These are phyloP conservation scores for Leptestheria dahalacensis DNA, from an alignment of 1,140 invertebrate species.

Conservation along the genomic window DNA sequence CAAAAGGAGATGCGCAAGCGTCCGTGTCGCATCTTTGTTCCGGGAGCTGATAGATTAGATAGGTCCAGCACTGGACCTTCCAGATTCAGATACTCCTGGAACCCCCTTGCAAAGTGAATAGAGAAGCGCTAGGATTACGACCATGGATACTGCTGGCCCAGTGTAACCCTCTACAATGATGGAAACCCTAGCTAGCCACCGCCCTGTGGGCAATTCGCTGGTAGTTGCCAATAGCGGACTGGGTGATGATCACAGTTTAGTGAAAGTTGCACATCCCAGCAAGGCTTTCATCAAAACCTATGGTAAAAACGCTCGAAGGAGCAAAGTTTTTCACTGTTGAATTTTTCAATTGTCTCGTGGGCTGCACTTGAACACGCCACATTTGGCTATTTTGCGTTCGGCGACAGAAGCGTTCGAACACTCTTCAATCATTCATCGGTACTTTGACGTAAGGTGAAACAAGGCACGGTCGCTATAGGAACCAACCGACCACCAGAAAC, in stretches of 20 bases:
- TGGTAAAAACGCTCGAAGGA: background rate
- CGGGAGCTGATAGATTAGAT: background rate
- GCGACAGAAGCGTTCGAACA: background rate
- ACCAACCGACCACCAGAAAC: background rate
- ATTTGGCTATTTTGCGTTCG: background rate
- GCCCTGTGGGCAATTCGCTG: background rate
- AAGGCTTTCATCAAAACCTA: constrained; percentile 10
- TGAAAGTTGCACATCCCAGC: background rate
- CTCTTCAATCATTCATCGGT: background rate
- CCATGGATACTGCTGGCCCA: background rate
- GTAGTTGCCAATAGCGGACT: background rate
- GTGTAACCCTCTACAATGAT: no score
- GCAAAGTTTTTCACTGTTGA: background rate
- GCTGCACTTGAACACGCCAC: background rate
- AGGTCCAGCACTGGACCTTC: background rate
- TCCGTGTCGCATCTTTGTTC: background rate
- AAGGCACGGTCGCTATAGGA: background rate
- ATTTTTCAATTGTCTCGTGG: background rate
- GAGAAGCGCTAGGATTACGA: background rate
- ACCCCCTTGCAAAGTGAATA: background rate
- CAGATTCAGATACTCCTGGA: background rate
- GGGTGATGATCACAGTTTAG: background rate
- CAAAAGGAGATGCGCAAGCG: background rate
- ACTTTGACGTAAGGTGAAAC: background rate
- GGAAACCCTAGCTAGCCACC: background rate